phyloP scores from a whole-genome alignment of 2,888 invertebrate genomes.

The Dyspetes luteomarginatus region DNA sequence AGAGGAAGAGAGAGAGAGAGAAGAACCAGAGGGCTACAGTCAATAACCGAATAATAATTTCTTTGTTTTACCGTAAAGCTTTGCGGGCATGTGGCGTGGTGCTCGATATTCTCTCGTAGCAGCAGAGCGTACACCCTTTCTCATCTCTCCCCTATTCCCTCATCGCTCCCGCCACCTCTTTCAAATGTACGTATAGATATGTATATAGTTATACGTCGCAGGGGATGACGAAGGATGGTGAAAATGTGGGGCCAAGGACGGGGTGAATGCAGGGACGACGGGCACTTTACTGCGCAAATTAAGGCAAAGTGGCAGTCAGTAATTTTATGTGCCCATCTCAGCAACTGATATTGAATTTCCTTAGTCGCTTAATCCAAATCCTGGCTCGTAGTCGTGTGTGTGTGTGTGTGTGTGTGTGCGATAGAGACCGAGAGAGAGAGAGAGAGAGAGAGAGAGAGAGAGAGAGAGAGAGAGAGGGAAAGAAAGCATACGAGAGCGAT shows the following conservation, averaged over 20 bases:
- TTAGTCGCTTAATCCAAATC: conserved; percentile 82
- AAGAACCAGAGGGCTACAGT: conserved; percentile 33
- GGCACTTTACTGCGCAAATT: conserved; percentile 82
- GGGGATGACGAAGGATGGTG: conserved; percentile 50
- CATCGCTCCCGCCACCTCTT: conserved; percentile 16
- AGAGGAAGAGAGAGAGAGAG: not conserved
- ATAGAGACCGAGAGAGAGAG: conserved; percentile 33
- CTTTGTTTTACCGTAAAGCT: conserved; percentile 58
- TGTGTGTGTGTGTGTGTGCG: conserved; percentile 38
- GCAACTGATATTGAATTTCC: conserved; percentile 83
- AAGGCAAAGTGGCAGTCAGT: conserved; percentile 83
- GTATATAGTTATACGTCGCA: conserved; percentile 16
- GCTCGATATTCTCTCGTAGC: conserved; percentile 36
- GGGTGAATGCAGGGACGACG: conserved; percentile 52
- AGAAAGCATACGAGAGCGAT: conserved; percentile 71
- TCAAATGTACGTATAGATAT: conserved; percentile 8
- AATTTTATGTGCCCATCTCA: conserved; percentile 83
- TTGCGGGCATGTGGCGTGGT: conserved; percentile 36
- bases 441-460: conserved; percentile 38
- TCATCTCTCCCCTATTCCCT: conserved; percentile 14
- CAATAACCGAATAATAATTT: conserved; percentile 65
- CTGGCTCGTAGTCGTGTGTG: conserved; percentile 66
- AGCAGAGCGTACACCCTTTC: conserved; percentile 19
- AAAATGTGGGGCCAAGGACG: conserved; percentile 38
- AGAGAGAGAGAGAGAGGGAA: conserved; percentile 36